Conservation (phyloP, 2,888 invertebrate genomes). For the Taenaris catops region DNA sequence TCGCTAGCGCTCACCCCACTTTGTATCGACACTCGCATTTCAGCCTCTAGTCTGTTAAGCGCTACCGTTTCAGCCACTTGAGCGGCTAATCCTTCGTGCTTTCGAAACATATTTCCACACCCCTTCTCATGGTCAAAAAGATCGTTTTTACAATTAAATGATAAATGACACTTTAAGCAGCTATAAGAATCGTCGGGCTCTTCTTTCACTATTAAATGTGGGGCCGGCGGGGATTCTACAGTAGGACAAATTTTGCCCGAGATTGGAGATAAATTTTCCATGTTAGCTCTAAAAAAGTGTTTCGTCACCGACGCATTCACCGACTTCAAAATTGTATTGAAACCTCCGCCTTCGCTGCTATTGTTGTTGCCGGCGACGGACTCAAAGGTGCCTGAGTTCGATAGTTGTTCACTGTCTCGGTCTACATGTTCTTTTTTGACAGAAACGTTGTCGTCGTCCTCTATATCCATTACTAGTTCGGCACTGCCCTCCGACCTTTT, state of each 20-base stretch:
- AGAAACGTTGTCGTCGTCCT: constrained; percentile 72
- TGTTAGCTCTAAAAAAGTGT: constrained; percentile 84
- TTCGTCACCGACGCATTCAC: constrained; percentile 87
- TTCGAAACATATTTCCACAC: constrained; percentile 77
- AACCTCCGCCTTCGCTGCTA: constrained; percentile 61
- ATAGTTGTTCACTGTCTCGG: constrained; percentile 39
- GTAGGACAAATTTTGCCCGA: constrained; percentile 64
- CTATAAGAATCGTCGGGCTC: constrained; percentile 62
- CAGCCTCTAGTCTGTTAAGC: constrained; percentile 72
- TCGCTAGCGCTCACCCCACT: constrained; percentile 80
- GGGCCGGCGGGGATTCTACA: constrained; percentile 46
- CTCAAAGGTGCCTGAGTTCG: constrained; percentile 42
- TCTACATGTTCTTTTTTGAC: constrained; percentile 70
- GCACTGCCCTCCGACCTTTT: constrained; percentile 74
- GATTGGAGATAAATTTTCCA: constrained; percentile 82
- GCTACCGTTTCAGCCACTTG: constrained; percentile 85
- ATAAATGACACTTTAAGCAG: constrained; percentile 80
- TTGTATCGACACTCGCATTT: constrained; percentile 70
- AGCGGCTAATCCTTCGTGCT: constrained; percentile 88
- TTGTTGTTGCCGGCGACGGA: constrained; percentile 55
- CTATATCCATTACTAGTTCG: constrained; percentile 85
- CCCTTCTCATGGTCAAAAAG: constrained; percentile 87
- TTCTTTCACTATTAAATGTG: constrained; percentile 50
- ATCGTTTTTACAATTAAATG: constrained; percentile 79
- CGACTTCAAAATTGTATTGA: constrained; percentile 86